phyloP scores from a whole-genome alignment of 2,888 invertebrate genomes.

The Galerucella calmariensis region DNA sequence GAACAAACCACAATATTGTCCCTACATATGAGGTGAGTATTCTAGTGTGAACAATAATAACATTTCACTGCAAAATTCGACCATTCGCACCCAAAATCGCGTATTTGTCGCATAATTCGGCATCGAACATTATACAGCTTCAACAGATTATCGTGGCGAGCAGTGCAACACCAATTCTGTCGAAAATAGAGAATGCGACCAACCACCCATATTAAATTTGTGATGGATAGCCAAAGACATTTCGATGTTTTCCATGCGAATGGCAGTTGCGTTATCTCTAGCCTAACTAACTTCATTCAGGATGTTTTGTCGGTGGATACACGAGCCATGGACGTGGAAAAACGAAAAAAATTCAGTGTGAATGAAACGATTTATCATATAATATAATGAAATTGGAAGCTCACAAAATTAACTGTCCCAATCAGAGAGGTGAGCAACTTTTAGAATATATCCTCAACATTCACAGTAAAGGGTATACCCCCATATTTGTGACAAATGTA shows the following conservation, averaged over 20 bases:
- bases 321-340: not conserved
- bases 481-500: not conserved
- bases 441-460: too few species aligned
- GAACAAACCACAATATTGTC: too few species aligned
- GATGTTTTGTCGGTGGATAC: conserved; percentile 28
- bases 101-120: conserved; percentile 12
- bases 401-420: too few species aligned
- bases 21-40: too few species aligned
- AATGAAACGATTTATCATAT: too few species aligned
- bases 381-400: too few species aligned
- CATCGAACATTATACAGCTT: not conserved
- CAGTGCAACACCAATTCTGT: not conserved
- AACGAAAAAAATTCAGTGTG: too few species aligned
- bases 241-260: conserved; percentile 34
- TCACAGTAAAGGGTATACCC: too few species aligned
- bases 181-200: conserved; percentile 15
- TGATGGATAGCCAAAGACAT: conserved; percentile 41
- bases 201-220: conserved; percentile 21
- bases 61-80: too few species aligned
- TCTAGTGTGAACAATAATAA: too few species aligned
- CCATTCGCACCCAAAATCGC: not conserved
- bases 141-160: too few species aligned
- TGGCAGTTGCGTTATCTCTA: conserved; percentile 30
- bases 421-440: too few species aligned
- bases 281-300: conserved; percentile 30